Conservation (phyloP, 2,797 vertebrate species). For the Alca torda region DNA sequence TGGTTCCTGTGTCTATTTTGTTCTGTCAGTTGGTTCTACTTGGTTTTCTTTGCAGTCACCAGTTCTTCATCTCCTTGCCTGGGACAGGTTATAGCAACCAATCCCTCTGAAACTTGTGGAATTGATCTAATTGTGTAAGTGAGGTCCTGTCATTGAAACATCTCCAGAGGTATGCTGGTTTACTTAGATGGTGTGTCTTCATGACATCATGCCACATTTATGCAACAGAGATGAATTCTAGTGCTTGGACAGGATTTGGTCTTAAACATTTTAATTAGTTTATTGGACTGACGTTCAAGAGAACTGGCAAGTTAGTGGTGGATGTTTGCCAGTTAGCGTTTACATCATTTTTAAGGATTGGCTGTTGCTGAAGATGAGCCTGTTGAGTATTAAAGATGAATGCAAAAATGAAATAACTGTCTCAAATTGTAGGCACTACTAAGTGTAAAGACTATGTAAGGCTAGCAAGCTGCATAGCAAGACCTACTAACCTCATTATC, state of each 20-base stretch:
- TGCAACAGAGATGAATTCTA: not conserved
- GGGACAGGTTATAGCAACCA: not conserved
- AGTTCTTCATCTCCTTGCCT: not conserved
- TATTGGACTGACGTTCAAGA: not conserved
- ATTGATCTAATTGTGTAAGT: not conserved
- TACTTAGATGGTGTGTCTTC: not conserved
- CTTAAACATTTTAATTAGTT: constrained; percentile 32
- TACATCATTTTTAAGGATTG: not conserved
- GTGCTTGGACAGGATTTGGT: not conserved
- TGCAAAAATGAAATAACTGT: not conserved
- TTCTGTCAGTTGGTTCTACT: not conserved
- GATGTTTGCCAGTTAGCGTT: constrained; percentile 9
- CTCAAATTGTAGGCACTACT: not conserved
- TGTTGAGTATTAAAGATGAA: not conserved
- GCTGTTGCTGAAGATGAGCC: not conserved
- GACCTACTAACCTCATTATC: not conserved
- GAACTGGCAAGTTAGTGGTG: not conserved
- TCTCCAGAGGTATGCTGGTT: not conserved
- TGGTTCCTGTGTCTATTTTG: not conserved
- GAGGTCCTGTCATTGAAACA: not conserved
- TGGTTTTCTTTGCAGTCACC: not conserved
- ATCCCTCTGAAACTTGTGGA: not conserved
- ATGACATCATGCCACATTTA: not conserved
- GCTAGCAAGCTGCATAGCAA: not conserved
- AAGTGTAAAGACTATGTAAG: not conserved